Base-by-base conservation (phyloP, 2,797 vertebrate genomes). In the Vireo griseus region DNA sequence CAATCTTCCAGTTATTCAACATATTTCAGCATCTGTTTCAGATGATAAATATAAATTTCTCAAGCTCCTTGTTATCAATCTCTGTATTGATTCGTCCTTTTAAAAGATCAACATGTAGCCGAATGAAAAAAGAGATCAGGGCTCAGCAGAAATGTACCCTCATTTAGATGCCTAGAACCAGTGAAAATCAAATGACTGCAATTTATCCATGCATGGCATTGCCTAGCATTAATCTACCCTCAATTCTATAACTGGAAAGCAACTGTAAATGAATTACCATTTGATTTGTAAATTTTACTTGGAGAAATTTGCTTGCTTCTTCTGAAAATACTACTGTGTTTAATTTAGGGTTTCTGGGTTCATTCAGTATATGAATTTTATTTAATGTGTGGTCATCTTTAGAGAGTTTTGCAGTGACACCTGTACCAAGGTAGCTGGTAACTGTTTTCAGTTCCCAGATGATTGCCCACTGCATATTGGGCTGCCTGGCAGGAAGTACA, bases 221-320 rank as follows among this genome's bases (percentile, higher is more conserved):
- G 59, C 35, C 45, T 74, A 62, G 75, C 31, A 57, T 63, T 87
- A 92, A 71, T 68, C 79, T 84, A 31, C 26, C n/a, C 42, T 86
- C 86, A 85, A 15, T 79, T 91, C 84, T 59, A 54, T 69, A 90
- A 81, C n/a, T 75, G 29, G 37, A 66, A 96, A 83, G 67, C n/a
- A 86, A 73, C 26, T 72, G 21, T 59, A 94, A 91, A 83, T 31
- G 21, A 84, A 94, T 88, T 86, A 54, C 31, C 40, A 40, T 58
- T 47, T 75, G 62, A 75, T 88, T 88, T 86, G 37, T 83, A 91
- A 83, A 94, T 86, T 92, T 92, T 76, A 45, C 51, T 59, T 76
- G 39, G 26, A 82, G 22, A 71, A 85, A 79, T 62, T 82, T 84
- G 40, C 39, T 89, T 55, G 4, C 50, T 72, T n/a, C 28, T 78